These are phyloP conservation scores for Lithophane socia DNA, from an alignment of 2,888 invertebrate species.

Conservation along the genomic window DNA sequence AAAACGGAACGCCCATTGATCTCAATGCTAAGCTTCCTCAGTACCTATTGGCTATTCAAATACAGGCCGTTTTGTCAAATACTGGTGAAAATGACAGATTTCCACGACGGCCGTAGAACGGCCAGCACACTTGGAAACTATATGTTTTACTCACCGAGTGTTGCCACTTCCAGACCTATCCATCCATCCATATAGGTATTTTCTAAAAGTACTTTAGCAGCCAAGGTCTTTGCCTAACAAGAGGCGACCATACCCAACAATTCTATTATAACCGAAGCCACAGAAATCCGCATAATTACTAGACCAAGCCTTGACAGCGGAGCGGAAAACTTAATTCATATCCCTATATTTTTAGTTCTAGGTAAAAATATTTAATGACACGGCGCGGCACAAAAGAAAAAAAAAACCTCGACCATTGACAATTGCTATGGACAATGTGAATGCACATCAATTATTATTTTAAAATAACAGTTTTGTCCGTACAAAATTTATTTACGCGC, in stretches of 20 bases:
- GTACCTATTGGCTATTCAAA: background rate
- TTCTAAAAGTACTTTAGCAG: constrained; percentile 9
- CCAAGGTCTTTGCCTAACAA: constrained; percentile 21
- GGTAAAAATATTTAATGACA: constrained; percentile 74
- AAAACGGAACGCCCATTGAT: background rate
- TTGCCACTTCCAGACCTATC: background rate
- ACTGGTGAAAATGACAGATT: background rate
- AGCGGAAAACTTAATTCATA: constrained; percentile 59
- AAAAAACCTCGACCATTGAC: constrained; percentile 80
- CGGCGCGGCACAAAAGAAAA: constrained; percentile 79
- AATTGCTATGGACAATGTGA: constrained; percentile 80
- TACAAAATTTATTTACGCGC: constrained; percentile 89
- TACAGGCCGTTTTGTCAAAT: background rate
- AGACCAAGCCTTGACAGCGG: constrained; percentile 49
- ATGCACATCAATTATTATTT: constrained; percentile 88
- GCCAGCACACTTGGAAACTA: no score
- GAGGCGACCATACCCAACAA: constrained; percentile 33
- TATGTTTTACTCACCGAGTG: background rate
- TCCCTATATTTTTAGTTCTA: constrained; percentile 64
- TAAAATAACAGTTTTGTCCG: constrained; percentile 90
- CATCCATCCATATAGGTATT: background rate
- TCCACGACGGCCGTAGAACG: background rate
- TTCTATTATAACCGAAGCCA: constrained; percentile 53
- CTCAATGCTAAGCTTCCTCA: background rate
- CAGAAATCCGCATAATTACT: constrained; percentile 48